These are phyloP conservation scores for Panopea generosa DNA, from an alignment of 2,888 invertebrate species.

Conservation along the genomic window DNA sequence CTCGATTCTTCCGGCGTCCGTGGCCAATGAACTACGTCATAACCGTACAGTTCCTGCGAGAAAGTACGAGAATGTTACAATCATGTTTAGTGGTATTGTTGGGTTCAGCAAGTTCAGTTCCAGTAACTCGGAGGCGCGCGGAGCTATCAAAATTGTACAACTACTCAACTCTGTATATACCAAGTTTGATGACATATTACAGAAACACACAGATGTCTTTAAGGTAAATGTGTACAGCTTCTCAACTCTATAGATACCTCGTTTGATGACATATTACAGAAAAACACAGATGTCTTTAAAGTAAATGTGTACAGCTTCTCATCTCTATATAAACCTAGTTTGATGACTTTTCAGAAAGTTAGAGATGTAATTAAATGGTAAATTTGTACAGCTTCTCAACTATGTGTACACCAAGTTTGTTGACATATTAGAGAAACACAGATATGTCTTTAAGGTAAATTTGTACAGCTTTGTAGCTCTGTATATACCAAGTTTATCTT, in stretches of 20 bases:
- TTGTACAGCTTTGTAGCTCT: too few relatives aligned
- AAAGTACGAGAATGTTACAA: constrained; percentile 95
- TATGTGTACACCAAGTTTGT: constrained; percentile 97
- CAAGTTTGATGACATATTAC: constrained; percentile 96
- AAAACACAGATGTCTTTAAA: constrained; percentile 97
- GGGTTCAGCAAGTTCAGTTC: constrained; percentile 96
- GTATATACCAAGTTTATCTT: too few relatives aligned
- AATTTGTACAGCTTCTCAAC: constrained; percentile 93
- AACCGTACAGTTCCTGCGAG: constrained; percentile 95
- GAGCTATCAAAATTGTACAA: constrained; percentile 98
- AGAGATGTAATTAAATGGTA: constrained; percentile 96
- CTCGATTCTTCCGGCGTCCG: constrained; percentile 96
- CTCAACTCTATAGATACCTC: constrained; percentile 97
- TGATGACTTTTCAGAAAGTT: constrained; percentile 96
- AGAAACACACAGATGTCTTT: constrained; percentile 96
- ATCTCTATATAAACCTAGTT: constrained; percentile 97
- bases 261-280: constrained; percentile 96
- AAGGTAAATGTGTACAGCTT: constrained; percentile 92
- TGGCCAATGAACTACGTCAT: constrained; percentile 97
- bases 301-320: constrained; percentile 91
- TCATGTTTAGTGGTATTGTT: constrained; percentile 97
- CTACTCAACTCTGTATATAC: constrained; percentile 97
- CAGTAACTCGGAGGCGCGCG: constrained; percentile 94
- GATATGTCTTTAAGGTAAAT: constrained; percentile 94
- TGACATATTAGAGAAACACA: constrained; percentile 95